Conservation (phyloP, 2,888 invertebrate species). For the Brachypterus glaber region DNA sequence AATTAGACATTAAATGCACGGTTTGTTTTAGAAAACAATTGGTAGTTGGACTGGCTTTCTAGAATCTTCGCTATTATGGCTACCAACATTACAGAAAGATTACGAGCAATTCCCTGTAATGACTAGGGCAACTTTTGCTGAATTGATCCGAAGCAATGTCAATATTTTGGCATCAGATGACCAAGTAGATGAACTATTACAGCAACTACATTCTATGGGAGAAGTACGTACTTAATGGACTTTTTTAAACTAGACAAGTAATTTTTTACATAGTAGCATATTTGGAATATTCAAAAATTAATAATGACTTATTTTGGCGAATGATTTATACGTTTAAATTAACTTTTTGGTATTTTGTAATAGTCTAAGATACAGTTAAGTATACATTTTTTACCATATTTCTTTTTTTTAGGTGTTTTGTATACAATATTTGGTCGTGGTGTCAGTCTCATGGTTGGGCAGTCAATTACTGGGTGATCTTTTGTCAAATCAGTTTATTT, state of each 20-base stretch:
- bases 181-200: slow-evolving; percentile 52
- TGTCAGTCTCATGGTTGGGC: slow-evolving; percentile 60
- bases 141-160: slow-evolving; percentile 47
- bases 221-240: slow-evolving; percentile 41
- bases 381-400: too few species aligned
- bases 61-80: slow-evolving; percentile 46
- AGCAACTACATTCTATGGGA: slow-evolving; percentile 55
- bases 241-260: background rate
- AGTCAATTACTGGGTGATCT: slow-evolving; percentile 56
- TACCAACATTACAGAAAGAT: slow-evolving; percentile 44
- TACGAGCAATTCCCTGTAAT: slow-evolving; percentile 53
- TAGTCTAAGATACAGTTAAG: too few species aligned
- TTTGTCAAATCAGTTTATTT: slow-evolving; percentile 47
- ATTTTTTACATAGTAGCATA: too few species aligned
- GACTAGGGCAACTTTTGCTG: slow-evolving; percentile 49
- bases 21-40: slow-evolving; percentile 38
- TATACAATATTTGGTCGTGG: slow-evolving; percentile 51
- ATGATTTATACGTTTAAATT: too few species aligned
- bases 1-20: too few species aligned
- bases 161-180: slow-evolving; percentile 57
- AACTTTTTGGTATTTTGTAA: too few species aligned
- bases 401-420: slow-evolving; percentile 34
- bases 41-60: slow-evolving; percentile 49
- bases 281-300: too few species aligned
- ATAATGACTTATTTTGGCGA: too few species aligned